A percentile compares a stretch with the other conserved stretches of the same genome.
These are phyloP conservation scores for Cerceris ruficornis DNA, from an alignment of 2,888 invertebrate species.

Conservation along the genomic window DNA sequence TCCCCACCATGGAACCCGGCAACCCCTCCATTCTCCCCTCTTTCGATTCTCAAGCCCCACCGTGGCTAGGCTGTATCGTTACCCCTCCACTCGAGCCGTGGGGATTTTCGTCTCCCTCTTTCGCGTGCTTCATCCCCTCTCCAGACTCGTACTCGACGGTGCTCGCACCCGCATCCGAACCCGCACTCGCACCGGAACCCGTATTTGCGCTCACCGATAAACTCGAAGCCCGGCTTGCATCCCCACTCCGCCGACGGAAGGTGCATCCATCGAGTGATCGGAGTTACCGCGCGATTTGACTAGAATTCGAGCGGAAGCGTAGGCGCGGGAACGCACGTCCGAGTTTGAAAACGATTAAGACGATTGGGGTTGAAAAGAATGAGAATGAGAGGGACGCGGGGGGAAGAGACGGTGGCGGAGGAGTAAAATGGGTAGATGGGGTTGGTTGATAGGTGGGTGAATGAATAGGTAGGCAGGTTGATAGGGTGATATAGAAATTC, in stretches of 20 bases:
- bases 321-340: conserved; percentile 30
- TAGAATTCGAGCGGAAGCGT: conserved; percentile 45
- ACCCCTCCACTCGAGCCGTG: conserved; percentile 20
- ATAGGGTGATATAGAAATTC: background rate
- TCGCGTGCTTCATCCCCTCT: conserved; percentile 1
- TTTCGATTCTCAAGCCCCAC: conserved; percentile 22
- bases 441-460: background rate
- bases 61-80: conserved; percentile 2
- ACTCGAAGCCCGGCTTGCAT: conserved; percentile 25
- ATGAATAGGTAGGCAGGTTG: background rate
- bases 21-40: conserved; percentile 29
- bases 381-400: too few species aligned
- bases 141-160: conserved; percentile 20
- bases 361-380: conserved; percentile 35
- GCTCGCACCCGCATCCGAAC: conserved; percentile 42
- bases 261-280: conserved; percentile 45
- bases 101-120: background rate
- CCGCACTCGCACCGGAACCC: conserved; percentile 49
- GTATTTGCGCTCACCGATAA: conserved; percentile 50
- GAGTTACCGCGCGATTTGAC: conserved; percentile 49
- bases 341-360: conserved; percentile 54
- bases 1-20: conserved; percentile 53
- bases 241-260: conserved; percentile 1
- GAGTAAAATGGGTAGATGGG: conserved; percentile 7
- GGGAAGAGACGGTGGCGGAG: background rate